Evolutionary conservation across 2,888 invertebrate genomes (phyloP).

Genomic region (Andrena chrysosceles): DNA sequence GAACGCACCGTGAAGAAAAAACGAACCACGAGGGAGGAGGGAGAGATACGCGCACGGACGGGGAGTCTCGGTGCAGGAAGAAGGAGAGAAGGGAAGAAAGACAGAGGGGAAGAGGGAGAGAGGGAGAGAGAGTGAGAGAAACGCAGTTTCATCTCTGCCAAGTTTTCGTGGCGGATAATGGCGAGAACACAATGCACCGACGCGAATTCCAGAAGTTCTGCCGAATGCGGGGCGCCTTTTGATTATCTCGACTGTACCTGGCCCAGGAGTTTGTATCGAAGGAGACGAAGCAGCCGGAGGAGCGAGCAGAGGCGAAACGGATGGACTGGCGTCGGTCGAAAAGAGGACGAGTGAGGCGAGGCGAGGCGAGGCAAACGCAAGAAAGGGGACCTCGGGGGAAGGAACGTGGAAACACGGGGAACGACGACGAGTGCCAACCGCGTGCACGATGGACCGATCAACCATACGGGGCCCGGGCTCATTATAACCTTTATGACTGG

Average conservation of each 20-base stretch:
- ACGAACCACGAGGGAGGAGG: constrained; percentile 5
- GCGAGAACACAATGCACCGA: constrained; percentile 69
- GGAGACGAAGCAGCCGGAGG: constrained; percentile 37
- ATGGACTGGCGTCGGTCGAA: constrained; percentile 45
- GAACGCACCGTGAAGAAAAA: constrained; percentile 1
- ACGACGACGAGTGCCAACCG: constrained; percentile 56
- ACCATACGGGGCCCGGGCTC: constrained; percentile 72
- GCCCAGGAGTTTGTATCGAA: constrained; percentile 63
- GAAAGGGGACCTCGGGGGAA: constrained; percentile 30
- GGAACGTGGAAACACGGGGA: constrained; percentile 46
- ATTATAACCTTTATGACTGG: constrained; percentile 79
- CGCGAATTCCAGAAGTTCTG: constrained; percentile 73
- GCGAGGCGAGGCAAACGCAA: constrained; percentile 11
- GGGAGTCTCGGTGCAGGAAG: not conserved
- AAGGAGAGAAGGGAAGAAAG: not conserved
- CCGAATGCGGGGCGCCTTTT: constrained; percentile 71
- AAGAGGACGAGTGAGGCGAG: constrained; percentile 32
- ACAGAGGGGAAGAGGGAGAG: not conserved
- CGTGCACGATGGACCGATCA: constrained; percentile 69
- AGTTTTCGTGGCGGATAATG: constrained; percentile 68
- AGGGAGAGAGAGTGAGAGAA: constrained; percentile 39
- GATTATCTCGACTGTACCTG: constrained; percentile 74
- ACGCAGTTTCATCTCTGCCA: constrained; percentile 63
- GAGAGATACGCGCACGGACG: not conserved
- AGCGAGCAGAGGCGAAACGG: constrained; percentile 28